Evolutionary conservation across 1,140 invertebrate genomes (phyloP), one percentile per base, ranked within the genome.

Genomic region (Phenacoccus solenopsis): DNA sequence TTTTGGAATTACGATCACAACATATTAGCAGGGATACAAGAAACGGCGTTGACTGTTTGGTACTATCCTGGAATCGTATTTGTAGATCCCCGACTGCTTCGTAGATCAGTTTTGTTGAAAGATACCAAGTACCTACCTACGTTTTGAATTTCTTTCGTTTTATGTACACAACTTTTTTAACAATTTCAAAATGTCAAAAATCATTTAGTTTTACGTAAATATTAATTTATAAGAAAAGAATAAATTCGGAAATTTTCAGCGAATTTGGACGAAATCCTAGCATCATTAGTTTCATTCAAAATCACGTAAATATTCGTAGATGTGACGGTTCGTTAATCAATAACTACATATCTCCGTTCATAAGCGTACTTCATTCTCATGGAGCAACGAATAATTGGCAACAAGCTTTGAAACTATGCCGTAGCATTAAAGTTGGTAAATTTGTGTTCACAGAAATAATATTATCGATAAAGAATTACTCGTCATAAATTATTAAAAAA

Each of bases 1-100:
- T 81, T 81, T 72, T 96, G 93, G 91, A 91, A 93, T 74, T 87
- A 86, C 69, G 85, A 87, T 70, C 84, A 88, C 1, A 94, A 94
- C 77, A 90, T 94, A 76, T 79, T 96, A 71, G 89, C 89, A 25
- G 89, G 88, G 1, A 85, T 96, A 71, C 84, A 92, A 73, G 92
- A 96, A 74, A 83, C 87, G 0, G 88, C 85, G 74, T 80, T 96
- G 22, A 86, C 87, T 22, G 85, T 96, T n/a, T 96, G 91, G 88
- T 87, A 90, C 72, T 93, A 89, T 77, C 94, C 94, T 0, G 84
- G 83, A 35, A 85, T 88, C 24, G 82, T 87, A 0, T 89, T 84
- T 74, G 83, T 88, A 25, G 93, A 96, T 80, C 82, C 85, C 59
- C 86, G 88, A 70, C 80, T 95, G 5, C 79, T 89, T 21, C 77